Evolutionary conservation across 2,113 vertebrate genomes (phyloP).

Genomic region (Ctenodactylus gundi): DNA sequence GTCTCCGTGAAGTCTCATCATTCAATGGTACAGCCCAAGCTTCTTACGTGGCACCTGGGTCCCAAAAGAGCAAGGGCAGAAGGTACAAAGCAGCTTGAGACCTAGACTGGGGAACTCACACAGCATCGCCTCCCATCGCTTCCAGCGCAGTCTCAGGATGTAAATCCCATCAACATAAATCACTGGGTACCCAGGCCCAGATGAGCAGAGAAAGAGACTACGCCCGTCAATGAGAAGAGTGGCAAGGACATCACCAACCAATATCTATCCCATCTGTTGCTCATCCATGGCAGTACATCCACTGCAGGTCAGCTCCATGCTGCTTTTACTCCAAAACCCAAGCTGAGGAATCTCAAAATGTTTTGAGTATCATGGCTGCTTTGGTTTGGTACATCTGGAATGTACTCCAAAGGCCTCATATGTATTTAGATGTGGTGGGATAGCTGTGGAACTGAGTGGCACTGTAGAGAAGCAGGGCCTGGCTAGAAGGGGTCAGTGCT

Average conservation of each 20-base stretch:
- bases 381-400: too few species aligned
- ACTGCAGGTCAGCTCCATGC: background rate
- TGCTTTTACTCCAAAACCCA: background rate
- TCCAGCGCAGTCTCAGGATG: background rate
- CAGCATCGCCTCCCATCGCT: background rate
- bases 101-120: background rate
- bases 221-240: background rate
- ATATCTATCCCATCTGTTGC: background rate
- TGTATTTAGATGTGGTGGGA: too few species aligned
- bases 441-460: too few species aligned
- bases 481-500: too few species aligned
- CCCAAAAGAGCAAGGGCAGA: background rate
- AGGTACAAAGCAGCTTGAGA: background rate
- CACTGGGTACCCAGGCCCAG: background rate
- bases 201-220: background rate
- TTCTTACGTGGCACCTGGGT: background rate
- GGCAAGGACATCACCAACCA: too few species aligned
- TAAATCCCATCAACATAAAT: background rate
- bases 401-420: too few species aligned
- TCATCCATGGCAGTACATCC: background rate
- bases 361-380: background rate
- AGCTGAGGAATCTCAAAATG: background rate
- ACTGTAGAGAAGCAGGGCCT: too few species aligned
- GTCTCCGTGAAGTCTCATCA: background rate
- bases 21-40: background rate